Evolutionary conservation across 2,888 invertebrate species (phyloP).

Genomic region (Macrosiphum euphorbiae): DNA sequence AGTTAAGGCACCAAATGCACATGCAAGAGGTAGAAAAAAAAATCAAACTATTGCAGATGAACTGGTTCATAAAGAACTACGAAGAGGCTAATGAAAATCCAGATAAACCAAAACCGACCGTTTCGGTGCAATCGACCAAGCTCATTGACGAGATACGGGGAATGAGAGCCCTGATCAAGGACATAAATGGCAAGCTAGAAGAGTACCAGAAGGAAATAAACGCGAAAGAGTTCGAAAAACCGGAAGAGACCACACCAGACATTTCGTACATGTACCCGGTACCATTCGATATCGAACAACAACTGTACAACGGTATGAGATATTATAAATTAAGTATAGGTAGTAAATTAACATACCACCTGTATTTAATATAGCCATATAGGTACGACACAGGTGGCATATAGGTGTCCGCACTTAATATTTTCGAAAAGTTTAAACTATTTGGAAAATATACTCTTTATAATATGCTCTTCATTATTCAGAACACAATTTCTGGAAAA

Average conservation of each 20-base stretch:
- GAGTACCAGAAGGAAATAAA: neutral
- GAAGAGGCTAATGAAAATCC: neutral
- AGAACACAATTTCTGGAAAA: no score
- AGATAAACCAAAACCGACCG: neutral
- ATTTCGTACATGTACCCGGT: conserved; percentile 40
- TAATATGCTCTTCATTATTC: no score
- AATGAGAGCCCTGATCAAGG: neutral
- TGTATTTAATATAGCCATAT: no score
- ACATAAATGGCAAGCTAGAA: neutral
- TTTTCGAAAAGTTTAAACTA: no score
- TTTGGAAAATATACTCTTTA: no score
- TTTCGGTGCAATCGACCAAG: neutral
- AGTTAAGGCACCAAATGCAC: neutral
- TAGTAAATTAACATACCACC: no score
- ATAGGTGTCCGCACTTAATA: no score
- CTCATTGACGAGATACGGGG: neutral
- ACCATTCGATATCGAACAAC: neutral
- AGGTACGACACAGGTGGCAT: no score
- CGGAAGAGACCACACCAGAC: no score
- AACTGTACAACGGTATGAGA: conserved; percentile 36
- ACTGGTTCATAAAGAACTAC: conserved; percentile 46
- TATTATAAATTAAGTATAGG: neutral
- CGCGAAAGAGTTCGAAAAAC: neutral
- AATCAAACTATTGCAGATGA: conserved; percentile 42
- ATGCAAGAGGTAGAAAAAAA: conserved; percentile 49